Percentiles rank a stretch among this genome's conserved stretches.
These are phyloP conservation scores for Maniola hyperantus DNA, from an alignment of 2,888 invertebrate species.

Conservation along the genomic window DNA sequence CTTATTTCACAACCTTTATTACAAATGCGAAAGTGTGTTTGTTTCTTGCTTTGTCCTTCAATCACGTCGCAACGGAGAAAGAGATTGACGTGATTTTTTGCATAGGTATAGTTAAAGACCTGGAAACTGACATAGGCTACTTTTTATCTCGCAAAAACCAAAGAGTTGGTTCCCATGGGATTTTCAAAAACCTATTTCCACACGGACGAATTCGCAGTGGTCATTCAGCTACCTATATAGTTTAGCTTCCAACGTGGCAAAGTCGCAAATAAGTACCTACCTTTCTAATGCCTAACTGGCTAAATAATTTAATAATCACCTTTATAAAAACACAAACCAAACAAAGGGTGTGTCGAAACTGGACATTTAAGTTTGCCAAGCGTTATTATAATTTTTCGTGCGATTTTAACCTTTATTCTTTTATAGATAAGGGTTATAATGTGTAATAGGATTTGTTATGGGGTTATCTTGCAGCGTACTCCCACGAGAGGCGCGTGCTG, in stretches of 20 bases:
- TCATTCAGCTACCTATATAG: no score
- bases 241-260: neutral
- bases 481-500: slow-evolving; percentile 69
- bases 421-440: slow-evolving; percentile 11
- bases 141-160: no score
- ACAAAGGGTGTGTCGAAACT: slow-evolving; percentile 43
- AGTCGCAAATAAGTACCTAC: neutral
- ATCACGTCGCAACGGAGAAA: no score
- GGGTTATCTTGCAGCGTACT: slow-evolving; percentile 53
- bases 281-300: slow-evolving; percentile 3
- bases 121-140: no score
- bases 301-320: slow-evolving; percentile 36
- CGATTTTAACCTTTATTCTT: slow-evolving; percentile 22
- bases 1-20: no score
- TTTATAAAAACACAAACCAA: slow-evolving; percentile 38
- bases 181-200: no score
- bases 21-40: no score
- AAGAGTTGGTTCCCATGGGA: no score
- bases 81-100: no score
- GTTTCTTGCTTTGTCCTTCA: no score
- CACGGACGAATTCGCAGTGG: no score
- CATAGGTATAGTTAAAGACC: no score
- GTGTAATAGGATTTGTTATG: slow-evolving; percentile 6
- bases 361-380: slow-evolving; percentile 34
- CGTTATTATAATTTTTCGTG: slow-evolving; percentile 2